Base-by-base conservation (phyloP, 2,113 vertebrate genomes). In the Lampris incognitus region DNA sequence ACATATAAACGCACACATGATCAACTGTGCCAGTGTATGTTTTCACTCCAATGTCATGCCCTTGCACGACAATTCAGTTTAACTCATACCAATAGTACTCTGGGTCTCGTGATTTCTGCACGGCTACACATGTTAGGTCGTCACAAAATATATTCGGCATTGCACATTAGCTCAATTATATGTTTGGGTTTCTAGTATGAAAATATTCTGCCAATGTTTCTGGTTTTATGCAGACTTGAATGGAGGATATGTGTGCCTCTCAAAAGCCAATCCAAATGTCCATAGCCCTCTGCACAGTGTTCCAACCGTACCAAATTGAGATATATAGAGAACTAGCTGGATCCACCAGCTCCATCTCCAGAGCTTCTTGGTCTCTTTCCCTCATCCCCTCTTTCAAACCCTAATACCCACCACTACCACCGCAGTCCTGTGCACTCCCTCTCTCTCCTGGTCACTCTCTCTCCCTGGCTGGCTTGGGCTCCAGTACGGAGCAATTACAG, bases 401-500 rank as follows among this genome's bases (percentile, higher is more conserved):
- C 79, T 81, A 88, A 91, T 85, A 83, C 87, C 58, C 76, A n/a
- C 68, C 82, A 62, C 79, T 66, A 1, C 58, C 36, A 57, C 73
- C 55, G 37, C 68, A 56, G n/a, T 49, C 38, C 44, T 49, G 36
- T 38, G 3, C 69, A 11, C 54, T 66, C 42, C 52, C 58, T 55
- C 44, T 72, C 63, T 52, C 51, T 37, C 67, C 24, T 39, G 48
- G 64, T 40, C 46, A n/a, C 40, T 72, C 69, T 63, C 55, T 76
- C 51, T 78, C 76, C 55, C 72, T 70, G 9, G 13, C 80, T 65
- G 42, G 66, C 85, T 82, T 74, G 70, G 78, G 87, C 85, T 91
- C 72, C 80, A 85, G 88, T 85, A 87, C 66, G 24, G 59, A 88
- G 87, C 91, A 94, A 94, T 95, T 94, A 94, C 89, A 90, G 85